These are phyloP conservation scores for Clanis bilineata DNA, from an alignment of 2,888 invertebrate species.

Conservation along the genomic window DNA sequence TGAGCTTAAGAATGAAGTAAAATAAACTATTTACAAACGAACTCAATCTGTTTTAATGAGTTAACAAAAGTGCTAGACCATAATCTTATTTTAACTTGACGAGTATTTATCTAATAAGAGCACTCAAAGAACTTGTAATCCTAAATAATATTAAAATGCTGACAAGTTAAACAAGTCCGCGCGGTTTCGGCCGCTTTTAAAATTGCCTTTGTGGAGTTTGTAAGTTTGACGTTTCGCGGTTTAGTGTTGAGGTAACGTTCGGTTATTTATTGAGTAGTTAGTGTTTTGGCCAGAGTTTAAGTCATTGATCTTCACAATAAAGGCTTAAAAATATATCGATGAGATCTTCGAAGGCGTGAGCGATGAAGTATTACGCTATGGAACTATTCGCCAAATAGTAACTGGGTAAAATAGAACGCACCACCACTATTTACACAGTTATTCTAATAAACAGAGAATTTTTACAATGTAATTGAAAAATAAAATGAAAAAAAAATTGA, in stretches of 20 bases:
- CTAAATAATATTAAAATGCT: conserved; percentile 5
- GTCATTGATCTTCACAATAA: neutral
- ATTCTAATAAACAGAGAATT: no score
- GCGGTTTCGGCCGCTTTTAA: conserved; percentile 2
- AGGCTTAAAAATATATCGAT: neutral
- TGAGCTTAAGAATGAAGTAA: neutral
- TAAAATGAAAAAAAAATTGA: no score
- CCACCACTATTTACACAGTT: no score
- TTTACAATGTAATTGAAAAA: no score
- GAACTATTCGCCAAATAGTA: no score
- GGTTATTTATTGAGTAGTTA: conserved; percentile 8
- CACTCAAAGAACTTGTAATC: conserved; percentile 8
- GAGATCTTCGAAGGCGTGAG: no score
- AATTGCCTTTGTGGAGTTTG: neutral
- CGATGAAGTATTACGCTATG: no score
- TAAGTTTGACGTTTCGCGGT: conserved; percentile 2
- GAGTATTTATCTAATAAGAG: neutral
- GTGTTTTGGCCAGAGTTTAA: neutral
- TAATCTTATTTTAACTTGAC: neutral
- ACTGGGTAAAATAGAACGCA: no score
- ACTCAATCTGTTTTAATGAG: neutral
- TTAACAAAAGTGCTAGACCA: neutral
- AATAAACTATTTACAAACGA: neutral
- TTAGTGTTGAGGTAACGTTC: neutral
- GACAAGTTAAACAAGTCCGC: conserved; percentile 10